Percentiles rank a stretch among this genome's conserved stretches.
phyloP scores from a whole-genome alignment of 2,888 invertebrate genomes.

The Lasioglossum morio region DNA sequence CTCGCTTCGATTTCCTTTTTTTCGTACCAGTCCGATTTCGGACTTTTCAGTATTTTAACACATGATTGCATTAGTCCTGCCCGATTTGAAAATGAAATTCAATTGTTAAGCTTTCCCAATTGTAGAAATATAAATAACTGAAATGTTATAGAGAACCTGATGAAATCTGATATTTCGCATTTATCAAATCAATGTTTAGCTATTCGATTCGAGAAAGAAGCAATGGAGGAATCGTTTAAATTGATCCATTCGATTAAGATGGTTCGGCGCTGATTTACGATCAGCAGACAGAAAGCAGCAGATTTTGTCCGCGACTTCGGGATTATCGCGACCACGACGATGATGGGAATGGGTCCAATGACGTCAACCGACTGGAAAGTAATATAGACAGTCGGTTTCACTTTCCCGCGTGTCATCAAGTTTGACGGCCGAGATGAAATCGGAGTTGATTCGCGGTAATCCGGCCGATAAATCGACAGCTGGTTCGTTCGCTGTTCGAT shows the following conservation, averaged over 20 bases:
- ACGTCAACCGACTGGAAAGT: slow-evolving; percentile 51
- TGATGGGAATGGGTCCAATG: slow-evolving; percentile 29
- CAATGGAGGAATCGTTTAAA: too few relatives aligned
- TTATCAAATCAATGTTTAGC: too few relatives aligned
- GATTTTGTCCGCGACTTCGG: background rate
- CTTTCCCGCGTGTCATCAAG: slow-evolving; percentile 61
- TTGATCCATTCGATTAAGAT: too few relatives aligned
- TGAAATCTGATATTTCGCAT: too few relatives aligned
- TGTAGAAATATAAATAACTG: too few relatives aligned
- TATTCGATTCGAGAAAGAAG: too few relatives aligned
- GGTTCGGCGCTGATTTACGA: background rate
- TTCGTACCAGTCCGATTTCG: background rate
- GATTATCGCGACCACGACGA: slow-evolving; percentile 32
- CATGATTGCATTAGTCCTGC: too few relatives aligned
- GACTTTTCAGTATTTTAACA: background rate
- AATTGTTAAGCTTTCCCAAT: too few relatives aligned
- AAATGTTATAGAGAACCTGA: too few relatives aligned
- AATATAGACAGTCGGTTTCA: slow-evolving; percentile 55
- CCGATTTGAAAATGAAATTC: too few relatives aligned
- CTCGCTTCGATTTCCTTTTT: background rate
- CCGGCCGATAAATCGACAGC: slow-evolving; percentile 56
- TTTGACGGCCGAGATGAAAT: slow-evolving; percentile 55
- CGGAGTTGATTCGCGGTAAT: slow-evolving; percentile 62
- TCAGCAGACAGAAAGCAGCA: background rate
- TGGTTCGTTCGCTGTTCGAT: background rate